Percentiles rank a stretch among this genome's conserved stretches.
Evolutionary conservation across 1,140 invertebrate species (phyloP).

Genomic region (Drosophila nigromelanica): DNA sequence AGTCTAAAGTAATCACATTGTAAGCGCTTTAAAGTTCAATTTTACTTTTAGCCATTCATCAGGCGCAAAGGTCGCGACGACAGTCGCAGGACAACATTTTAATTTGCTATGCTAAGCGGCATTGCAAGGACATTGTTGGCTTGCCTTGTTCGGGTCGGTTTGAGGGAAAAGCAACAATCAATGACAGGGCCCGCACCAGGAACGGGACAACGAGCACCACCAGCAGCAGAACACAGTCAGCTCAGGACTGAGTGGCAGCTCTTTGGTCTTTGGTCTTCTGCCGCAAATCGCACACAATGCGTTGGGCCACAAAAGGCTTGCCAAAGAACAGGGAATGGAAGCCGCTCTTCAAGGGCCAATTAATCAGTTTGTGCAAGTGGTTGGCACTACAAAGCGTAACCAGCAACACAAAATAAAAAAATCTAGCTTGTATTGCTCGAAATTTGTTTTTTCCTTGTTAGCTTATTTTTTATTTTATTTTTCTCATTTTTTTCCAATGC

Average conservation of each 20-base stretch:
- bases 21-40: slow-evolving; percentile 63
- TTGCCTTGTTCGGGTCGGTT: background rate
- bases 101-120: slow-evolving; percentile 57
- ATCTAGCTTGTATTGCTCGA: slow-evolving; percentile 32
- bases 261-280: slow-evolving; percentile 15
- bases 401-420: slow-evolving; percentile 17
- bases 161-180: slow-evolving; percentile 19
- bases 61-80: slow-evolving; percentile 31
- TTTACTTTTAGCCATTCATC: slow-evolving; percentile 41
- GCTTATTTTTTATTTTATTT: background rate
- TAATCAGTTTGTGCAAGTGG: slow-evolving; percentile 70
- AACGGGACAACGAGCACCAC: background rate
- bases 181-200: slow-evolving; percentile 14
- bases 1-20: slow-evolving; percentile 46
- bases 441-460: slow-evolving; percentile 24
- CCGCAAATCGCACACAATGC: slow-evolving; percentile 36
- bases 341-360: slow-evolving; percentile 60
- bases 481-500: slow-evolving; percentile 22
- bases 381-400: slow-evolving; percentile 42
- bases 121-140: slow-evolving; percentile 23
- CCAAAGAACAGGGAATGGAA: background rate
- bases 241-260: slow-evolving; percentile 9
- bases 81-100: slow-evolving; percentile 61
- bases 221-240: slow-evolving; percentile 6
- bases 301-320: slow-evolving; percentile 32